Evolutionary conservation across 2,888 invertebrate genomes (phyloP).

Genomic region (Nezara viridula): DNA sequence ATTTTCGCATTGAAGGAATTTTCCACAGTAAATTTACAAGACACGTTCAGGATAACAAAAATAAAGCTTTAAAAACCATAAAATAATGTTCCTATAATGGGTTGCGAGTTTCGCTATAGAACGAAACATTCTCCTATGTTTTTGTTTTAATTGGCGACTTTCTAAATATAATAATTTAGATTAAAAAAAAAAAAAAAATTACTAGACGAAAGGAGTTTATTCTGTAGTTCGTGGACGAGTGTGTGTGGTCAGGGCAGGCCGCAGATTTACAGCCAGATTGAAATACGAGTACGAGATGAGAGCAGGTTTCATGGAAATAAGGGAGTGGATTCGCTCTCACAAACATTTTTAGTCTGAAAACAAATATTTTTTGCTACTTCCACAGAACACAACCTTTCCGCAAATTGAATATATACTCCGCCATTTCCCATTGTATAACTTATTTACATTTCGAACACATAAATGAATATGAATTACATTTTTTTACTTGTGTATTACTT

Average conservation of each 20-base stretch:
- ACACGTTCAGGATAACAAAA: no score
- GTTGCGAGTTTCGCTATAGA: no score
- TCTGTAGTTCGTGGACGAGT: not conserved
- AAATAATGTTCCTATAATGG: no score
- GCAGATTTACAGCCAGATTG: not conserved
- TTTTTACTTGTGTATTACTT: not conserved
- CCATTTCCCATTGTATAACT: not conserved
- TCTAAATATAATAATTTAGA: no score
- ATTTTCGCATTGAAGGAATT: not conserved
- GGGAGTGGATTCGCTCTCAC: not conserved
- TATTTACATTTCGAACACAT: not conserved
- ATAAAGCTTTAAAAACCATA: no score
- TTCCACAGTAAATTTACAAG: not conserved
- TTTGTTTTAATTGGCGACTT: no score
- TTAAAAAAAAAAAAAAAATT: no score
- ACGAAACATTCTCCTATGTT: no score
- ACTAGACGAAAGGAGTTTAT: not conserved
- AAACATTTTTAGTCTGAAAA: not conserved
- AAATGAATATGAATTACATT: not conserved
- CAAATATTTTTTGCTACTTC: not conserved
- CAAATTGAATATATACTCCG: not conserved
- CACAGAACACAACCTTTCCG: not conserved
- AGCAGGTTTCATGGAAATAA: slow-evolving; percentile 13
- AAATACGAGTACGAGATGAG: not conserved
- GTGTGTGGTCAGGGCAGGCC: not conserved